Conservation (phyloP, 2,888 invertebrate genomes). For the Dinocampus coccinellae region DNA sequence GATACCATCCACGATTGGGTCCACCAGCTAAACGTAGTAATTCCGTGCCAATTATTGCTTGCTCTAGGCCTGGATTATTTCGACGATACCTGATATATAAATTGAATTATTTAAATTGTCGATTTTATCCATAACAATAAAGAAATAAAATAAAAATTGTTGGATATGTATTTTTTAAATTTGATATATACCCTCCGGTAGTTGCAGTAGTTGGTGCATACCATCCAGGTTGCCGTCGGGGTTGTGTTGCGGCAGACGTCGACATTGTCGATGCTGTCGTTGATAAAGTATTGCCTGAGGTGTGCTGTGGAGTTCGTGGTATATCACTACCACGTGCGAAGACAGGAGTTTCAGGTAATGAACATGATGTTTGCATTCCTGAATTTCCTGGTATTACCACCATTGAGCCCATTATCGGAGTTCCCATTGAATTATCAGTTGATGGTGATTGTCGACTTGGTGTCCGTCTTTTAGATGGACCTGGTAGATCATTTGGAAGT, state of each 20-base stretch:
- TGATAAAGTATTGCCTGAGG: slow-evolving; percentile 48
- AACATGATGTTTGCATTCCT: slow-evolving; percentile 85
- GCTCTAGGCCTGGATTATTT: slow-evolving; percentile 70
- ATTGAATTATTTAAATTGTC: no score
- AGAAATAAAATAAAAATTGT: no score
- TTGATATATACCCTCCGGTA: slow-evolving; percentile 57
- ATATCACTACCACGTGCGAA: slow-evolving; percentile 87
- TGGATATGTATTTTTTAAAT: neutral
- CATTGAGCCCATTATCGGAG: slow-evolving; percentile 81
- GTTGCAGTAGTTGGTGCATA: slow-evolving; percentile 66
- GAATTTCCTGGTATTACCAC: slow-evolving; percentile 78
- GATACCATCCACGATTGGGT: slow-evolving; percentile 89
- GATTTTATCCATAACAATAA: no score
- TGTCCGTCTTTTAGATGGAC: slow-evolving; percentile 68
- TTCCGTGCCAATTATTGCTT: slow-evolving; percentile 81
- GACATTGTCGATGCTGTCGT: slow-evolving; percentile 41
- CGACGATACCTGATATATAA: slow-evolving; percentile 58
- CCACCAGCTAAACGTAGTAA: slow-evolving; percentile 83
- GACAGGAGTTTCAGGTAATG: slow-evolving; percentile 90
- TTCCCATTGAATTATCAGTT: slow-evolving; percentile 85
- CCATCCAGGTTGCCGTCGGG: slow-evolving; percentile 62
- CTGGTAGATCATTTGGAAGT: slow-evolving; percentile 79
- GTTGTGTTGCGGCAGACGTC: slow-evolving; percentile 59
- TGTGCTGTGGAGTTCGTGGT: slow-evolving; percentile 82
- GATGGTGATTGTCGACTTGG: slow-evolving; percentile 74